Evolutionary conservation across 2,797 vertebrate genomes (phyloP).

Genomic region (Dicrostonyx torquatus): DNA sequence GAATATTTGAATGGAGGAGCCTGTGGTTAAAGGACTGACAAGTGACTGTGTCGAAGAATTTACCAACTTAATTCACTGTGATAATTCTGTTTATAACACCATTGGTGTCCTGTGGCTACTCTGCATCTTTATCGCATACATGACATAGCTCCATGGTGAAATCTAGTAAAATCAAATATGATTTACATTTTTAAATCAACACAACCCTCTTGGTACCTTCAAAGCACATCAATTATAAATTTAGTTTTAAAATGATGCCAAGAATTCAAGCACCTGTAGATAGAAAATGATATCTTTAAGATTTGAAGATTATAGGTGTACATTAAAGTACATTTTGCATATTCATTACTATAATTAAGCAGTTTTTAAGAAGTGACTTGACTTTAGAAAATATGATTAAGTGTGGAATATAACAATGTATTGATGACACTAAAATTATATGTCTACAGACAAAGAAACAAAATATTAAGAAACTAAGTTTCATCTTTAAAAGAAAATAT

Average conservation of each 20-base stretch:
- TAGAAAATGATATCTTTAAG: slow-evolving; percentile 11
- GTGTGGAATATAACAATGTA: background rate
- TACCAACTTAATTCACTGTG: background rate
- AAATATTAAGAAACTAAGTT: background rate
- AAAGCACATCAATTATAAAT: slow-evolving; percentile 40
- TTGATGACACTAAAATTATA: background rate
- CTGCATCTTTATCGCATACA: background rate
- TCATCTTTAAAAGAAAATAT: background rate
- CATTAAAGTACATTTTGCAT: background rate
- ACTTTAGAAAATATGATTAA: background rate
- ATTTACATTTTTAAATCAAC: background rate
- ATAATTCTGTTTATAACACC: background rate
- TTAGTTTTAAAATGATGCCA: slow-evolving; percentile 2
- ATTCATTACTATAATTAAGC: slow-evolving; percentile 13
- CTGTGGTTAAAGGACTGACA: background rate
- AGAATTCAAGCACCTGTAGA: slow-evolving; percentile 6
- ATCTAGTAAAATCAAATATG: background rate
- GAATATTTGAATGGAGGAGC: background rate
- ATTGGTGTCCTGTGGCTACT: background rate
- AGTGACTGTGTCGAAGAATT: background rate
- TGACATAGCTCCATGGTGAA: background rate
- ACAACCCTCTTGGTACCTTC: background rate
- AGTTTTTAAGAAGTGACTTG: slow-evolving; percentile 16
- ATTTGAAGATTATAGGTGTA: background rate
- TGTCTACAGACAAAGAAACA: background rate